Evolutionary conservation across 2,888 invertebrate species (phyloP), one percentile per base, ranked within the genome.

Genomic region (Drosophila monieri): DNA sequence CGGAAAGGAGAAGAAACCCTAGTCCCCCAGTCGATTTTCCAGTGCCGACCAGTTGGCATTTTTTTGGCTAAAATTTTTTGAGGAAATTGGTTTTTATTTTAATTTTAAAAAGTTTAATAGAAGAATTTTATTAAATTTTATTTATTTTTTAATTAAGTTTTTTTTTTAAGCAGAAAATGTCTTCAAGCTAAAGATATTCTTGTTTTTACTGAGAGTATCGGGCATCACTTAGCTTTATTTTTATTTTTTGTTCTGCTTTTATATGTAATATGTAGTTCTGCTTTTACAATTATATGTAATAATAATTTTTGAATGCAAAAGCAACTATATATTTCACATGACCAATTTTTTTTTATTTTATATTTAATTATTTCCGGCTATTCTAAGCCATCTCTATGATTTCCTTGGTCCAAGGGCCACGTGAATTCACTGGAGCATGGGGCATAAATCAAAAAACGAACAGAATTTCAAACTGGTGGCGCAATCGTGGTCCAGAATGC

Each of bases 391-490:
- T n/a, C 60, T 35, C 70, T 48, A n/a, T 3, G 23, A 3, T 23
- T n/a, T 27, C 27, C 37, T 58, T 37, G 46, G 10, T 12, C 46
- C 39, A 41, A 41, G 3, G 52, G 67, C 70, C 78, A 69, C 49
- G 70, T 64, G 65, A 80, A 80, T 68, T 85, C 71, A 77, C 75
- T 86, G 57, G 53, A 76, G 79, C 81, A 72, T 74, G 62, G 43
- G 54, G 41, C 72, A 87, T 83, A 87, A 83, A 87, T 87, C 87
- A 83, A 68, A 71, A 78, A 73, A 43, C 53, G 48, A 46, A 70
- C 53, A 14, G 35, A 35, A 44, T 62, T 62, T 27, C 2, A 44
- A 62, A 44, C 21, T 68, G 78, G 85, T 68, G 78, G 85, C 75
- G 64, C 67, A 76, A 80, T 77, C 80, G 83, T 81, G 79, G 54